Conservation (phyloP, 2,113 vertebrate species). For the Apodemus speciosus region DNA sequence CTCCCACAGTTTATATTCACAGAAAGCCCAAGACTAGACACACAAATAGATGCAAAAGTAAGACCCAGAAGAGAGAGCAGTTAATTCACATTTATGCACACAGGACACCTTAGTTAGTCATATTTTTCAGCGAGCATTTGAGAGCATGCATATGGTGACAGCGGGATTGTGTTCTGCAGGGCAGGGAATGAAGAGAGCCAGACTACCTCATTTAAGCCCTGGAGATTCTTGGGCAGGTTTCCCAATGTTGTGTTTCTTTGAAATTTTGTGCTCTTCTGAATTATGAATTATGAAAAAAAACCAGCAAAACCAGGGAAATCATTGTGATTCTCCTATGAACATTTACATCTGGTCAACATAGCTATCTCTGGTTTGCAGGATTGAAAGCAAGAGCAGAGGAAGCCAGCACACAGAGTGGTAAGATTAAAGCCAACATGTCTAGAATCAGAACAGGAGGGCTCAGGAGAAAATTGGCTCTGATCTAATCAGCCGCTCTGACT, state of each 20-base stretch:
- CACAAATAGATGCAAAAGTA: background rate
- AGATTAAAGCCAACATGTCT: background rate
- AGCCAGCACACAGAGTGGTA: background rate
- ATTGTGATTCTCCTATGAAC: conserved; percentile 12
- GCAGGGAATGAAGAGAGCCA: background rate
- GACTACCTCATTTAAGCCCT: background rate
- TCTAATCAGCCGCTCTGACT: background rate
- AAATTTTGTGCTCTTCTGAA: conserved; percentile 1
- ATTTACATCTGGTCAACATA: background rate
- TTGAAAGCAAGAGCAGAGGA: background rate
- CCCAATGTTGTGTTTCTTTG: background rate
- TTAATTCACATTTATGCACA: background rate
- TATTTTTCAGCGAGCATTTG: background rate
- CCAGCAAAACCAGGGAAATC: background rate
- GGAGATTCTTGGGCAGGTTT: conserved; percentile 15
- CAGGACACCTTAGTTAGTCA: background rate
- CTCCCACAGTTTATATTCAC: background rate
- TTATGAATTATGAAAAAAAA: background rate
- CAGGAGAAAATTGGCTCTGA: background rate
- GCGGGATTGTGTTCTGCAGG: fast-evolving
- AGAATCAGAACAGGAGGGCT: background rate
- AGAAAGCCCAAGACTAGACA: background rate
- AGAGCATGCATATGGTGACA: background rate
- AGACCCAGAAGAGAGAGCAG: background rate
- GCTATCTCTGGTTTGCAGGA: background rate